These are phyloP conservation scores for Aphis craccivora DNA, from an alignment of 1,140 invertebrate species.

Conservation along the genomic window DNA sequence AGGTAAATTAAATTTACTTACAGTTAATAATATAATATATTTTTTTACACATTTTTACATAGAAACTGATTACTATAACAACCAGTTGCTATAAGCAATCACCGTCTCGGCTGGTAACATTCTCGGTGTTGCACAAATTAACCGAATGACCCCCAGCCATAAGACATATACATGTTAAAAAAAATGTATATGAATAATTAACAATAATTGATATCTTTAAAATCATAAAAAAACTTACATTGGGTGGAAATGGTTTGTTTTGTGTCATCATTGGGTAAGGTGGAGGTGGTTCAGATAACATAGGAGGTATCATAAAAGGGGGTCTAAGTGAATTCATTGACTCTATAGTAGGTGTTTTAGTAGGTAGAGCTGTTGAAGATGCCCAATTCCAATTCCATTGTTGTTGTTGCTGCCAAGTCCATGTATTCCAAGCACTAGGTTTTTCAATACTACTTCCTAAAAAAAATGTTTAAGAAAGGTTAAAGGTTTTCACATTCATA, in stretches of 20 bases:
- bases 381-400: conserved; percentile 59
- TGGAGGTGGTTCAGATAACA: conserved; percentile 59
- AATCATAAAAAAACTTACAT: conserved; percentile 31
- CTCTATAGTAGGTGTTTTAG: conserved; percentile 64
- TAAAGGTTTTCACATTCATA: not conserved
- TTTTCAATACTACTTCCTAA: conserved; percentile 43
- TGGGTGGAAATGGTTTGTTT: conserved; percentile 9
- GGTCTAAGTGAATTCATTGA: conserved; percentile 64
- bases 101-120: too few species aligned
- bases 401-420: conserved; percentile 48
- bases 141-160: too few species aligned
- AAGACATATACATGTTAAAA: too few species aligned
- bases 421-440: conserved; percentile 48
- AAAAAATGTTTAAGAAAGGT: not conserved
- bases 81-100: too few species aligned
- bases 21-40: too few species aligned
- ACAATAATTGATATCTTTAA: not conserved
- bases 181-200: not conserved
- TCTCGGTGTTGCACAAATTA: too few species aligned
- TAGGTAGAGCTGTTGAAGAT: conserved; percentile 63
- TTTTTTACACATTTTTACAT: too few species aligned
- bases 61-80: too few species aligned
- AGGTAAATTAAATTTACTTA: too few species aligned
- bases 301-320: conserved; percentile 64
- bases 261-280: conserved; percentile 4